Evolutionary conservation across 2,888 invertebrate genomes (phyloP).

Genomic region (Nineta flava): DNA sequence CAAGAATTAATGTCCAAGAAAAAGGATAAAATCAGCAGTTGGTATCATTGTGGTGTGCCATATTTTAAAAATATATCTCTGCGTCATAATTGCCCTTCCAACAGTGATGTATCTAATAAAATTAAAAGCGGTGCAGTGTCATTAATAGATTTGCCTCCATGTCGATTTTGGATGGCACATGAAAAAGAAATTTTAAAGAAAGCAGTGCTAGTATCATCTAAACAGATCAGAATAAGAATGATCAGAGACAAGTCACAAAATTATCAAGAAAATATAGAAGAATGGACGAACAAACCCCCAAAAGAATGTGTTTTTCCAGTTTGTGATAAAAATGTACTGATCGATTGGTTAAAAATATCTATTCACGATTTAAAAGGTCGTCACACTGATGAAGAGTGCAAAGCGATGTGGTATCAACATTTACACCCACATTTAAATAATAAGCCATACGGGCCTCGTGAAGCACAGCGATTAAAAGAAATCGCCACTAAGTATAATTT

Average conservation of each 20-base stretch:
- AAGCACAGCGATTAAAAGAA: conserved; percentile 28
- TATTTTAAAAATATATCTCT: background rate
- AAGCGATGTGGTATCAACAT: conserved; percentile 53
- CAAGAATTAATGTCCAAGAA: background rate
- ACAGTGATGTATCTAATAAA: conserved; percentile 38
- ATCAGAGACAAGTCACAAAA: no score
- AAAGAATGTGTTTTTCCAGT: conserved; percentile 13
- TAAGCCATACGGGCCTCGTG: conserved; percentile 32
- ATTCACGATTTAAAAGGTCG: conserved; percentile 28
- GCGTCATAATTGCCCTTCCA: conserved; percentile 23
- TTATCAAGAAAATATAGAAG: background rate
- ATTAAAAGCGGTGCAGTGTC: conserved; percentile 20
- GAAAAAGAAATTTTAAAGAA: background rate
- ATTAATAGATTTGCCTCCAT: conserved; percentile 28
- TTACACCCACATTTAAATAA: conserved; percentile 53
- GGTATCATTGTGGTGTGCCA: background rate
- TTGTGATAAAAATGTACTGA: conserved; percentile 22
- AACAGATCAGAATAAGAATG: background rate
- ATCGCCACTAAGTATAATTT: conserved; percentile 27
- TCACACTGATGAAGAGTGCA: conserved; percentile 47
- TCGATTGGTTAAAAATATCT: conserved; percentile 43
- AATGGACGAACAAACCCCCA: conserved; percentile 10
- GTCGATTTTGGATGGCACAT: background rate
- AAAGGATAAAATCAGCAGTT: background rate
- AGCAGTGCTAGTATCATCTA: background rate